phyloP scores from a whole-genome alignment of 1,140 invertebrate genomes.

The Bombyx mandarina region DNA sequence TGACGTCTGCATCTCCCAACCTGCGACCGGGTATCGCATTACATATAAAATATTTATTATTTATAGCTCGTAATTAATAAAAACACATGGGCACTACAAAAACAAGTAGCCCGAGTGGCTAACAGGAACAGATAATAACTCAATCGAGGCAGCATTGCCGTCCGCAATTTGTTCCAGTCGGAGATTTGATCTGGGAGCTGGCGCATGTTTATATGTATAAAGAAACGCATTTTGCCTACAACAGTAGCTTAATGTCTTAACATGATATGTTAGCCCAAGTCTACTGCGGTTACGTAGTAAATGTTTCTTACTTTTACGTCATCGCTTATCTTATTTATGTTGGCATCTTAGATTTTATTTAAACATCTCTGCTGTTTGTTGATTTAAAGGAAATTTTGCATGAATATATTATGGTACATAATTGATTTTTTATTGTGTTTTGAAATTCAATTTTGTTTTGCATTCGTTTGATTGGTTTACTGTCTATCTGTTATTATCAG shows the following conservation, averaged over 20 bases:
- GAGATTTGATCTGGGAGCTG: slow-evolving; percentile 45
- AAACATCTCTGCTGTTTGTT: slow-evolving; percentile 3
- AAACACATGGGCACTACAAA: slow-evolving; percentile 62
- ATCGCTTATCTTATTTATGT: slow-evolving; percentile 2
- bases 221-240: slow-evolving; percentile 17
- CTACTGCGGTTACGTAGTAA: slow-evolving; percentile 27
- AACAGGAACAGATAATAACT: slow-evolving; percentile 69
- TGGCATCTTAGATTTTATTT: slow-evolving; percentile 9
- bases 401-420: no score
- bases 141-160: slow-evolving; percentile 53
- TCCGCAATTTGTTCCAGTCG: slow-evolving; percentile 58
- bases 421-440: no score
- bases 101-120: slow-evolving; percentile 53
- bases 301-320: not conserved
- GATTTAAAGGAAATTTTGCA: no score
- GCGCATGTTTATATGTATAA: slow-evolving; percentile 20
- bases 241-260: slow-evolving; percentile 59
- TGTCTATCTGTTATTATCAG: no score
- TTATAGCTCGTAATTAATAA: slow-evolving; percentile 67
- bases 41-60: slow-evolving; percentile 69
- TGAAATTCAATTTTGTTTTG: no score
- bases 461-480: no score
- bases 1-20: slow-evolving; percentile 36
- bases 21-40: slow-evolving; percentile 51
- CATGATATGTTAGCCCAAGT: slow-evolving; percentile 29